A percentile compares a stretch with the other conserved stretches of the same genome.
These are phyloP conservation scores for Leptestheria dahalacensis DNA, from an alignment of 1,140 invertebrate species.

Conservation along the genomic window DNA sequence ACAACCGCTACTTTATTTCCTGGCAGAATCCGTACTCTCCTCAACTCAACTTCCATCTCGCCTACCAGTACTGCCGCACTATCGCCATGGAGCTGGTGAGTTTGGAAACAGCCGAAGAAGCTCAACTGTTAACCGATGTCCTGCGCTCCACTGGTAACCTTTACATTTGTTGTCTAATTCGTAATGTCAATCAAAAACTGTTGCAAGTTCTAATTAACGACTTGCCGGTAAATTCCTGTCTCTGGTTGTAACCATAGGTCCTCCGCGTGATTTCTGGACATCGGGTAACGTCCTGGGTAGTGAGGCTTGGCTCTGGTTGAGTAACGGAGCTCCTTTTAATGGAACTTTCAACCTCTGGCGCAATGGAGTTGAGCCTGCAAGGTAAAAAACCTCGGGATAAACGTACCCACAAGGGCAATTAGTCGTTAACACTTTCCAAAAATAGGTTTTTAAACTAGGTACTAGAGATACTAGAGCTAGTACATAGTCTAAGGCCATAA, in stretches of 20 bases:
- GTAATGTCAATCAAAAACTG: too few relatives aligned
- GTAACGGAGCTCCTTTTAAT: slow-evolving; percentile 69
- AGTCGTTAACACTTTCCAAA: too few relatives aligned
- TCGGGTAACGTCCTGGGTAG: slow-evolving; percentile 72
- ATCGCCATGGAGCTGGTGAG: slow-evolving; percentile 65
- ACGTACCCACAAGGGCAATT: too few relatives aligned
- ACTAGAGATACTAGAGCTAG: too few relatives aligned
- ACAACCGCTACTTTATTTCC: slow-evolving; percentile 72
- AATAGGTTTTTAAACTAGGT: too few relatives aligned
- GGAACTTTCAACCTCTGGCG: slow-evolving; percentile 56
- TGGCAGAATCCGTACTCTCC: slow-evolving; percentile 75
- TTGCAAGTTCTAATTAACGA: too few relatives aligned
- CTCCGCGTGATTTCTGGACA: slow-evolving; percentile 58
- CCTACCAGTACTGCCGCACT: slow-evolving; percentile 50
- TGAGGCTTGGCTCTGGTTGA: slow-evolving; percentile 78
- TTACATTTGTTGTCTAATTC: not conserved
- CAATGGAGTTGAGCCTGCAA: slow-evolving; percentile 14
- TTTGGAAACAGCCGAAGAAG: slow-evolving; percentile 70
- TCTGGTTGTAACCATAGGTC: not conserved
- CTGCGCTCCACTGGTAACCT: slow-evolving; percentile 44
- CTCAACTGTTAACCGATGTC: slow-evolving; percentile 63
- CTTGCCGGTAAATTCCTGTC: too few relatives aligned
- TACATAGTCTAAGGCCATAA: too few relatives aligned
- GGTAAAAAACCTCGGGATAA: too few relatives aligned
- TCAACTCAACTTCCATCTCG: slow-evolving; percentile 60